Evolutionary conservation across 1,140 invertebrate species (phyloP).

Genomic region (Zophobas atratus): DNA sequence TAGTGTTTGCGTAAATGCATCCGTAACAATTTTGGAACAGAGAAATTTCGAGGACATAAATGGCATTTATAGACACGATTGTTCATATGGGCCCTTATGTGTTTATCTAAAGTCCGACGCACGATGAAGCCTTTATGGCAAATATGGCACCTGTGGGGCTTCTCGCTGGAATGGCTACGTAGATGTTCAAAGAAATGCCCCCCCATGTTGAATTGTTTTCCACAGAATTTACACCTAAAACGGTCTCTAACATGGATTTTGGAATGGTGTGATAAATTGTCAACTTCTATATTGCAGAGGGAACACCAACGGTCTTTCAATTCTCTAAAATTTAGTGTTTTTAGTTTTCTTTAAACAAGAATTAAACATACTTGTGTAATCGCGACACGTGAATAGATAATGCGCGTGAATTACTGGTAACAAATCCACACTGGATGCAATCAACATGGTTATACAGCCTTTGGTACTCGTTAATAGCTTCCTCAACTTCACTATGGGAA

Average conservation of each 20-base stretch:
- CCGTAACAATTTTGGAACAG: neutral
- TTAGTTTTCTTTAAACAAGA: neutral
- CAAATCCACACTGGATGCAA: conserved; percentile 35
- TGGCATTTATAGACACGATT: conserved; percentile 87
- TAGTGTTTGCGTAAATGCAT: neutral
- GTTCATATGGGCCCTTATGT: conserved; percentile 82
- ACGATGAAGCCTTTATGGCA: conserved; percentile 36
- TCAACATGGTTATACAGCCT: conserved; percentile 1
- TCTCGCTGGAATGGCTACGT: conserved; percentile 39
- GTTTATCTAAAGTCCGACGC: conserved; percentile 79
- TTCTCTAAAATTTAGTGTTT: conserved; percentile 35
- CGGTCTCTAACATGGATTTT: neutral
- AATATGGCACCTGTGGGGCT: conserved; percentile 25
- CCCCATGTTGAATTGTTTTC: conserved; percentile 5
- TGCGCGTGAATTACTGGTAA: conserved; percentile 29
- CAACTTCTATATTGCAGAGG: conserved; percentile 42
- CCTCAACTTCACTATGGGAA: neutral
- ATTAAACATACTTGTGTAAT: conserved; percentile 41
- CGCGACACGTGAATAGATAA: conserved; percentile 41
- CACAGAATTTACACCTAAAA: conserved; percentile 44
- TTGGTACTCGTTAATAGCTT: conserved; percentile 1
- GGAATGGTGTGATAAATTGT: conserved; percentile 20
- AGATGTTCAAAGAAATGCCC: conserved; percentile 41
- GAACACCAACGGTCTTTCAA: conserved; percentile 45
- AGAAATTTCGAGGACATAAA: conserved; percentile 71